A percentile compares a stretch with the other conserved stretches of the same genome.
Evolutionary conservation across 1,140 invertebrate genomes (phyloP).

Genomic region (Melitaea cinxia): DNA sequence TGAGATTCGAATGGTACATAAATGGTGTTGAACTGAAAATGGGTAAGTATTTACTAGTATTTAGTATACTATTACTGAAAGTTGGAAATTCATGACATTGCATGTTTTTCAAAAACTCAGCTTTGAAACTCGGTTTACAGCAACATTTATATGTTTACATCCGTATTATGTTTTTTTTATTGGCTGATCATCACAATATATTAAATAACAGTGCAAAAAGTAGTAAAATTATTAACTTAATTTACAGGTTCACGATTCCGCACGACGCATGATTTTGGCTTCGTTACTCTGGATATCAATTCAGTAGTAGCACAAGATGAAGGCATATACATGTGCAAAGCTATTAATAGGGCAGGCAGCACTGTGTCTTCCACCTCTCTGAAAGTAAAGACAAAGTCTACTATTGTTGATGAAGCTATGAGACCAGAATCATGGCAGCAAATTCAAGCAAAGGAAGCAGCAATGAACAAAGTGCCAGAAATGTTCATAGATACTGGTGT

Average conservation of each 20-base stretch:
- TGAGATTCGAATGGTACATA: constrained; percentile 96
- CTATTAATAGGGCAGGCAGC: constrained; percentile 94
- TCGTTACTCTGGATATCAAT: constrained; percentile 95
- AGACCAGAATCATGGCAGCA: constrained; percentile 95
- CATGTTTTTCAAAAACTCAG: too few species aligned
- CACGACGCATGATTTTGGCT: constrained; percentile 96
- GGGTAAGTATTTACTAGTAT: constrained; percentile 83
- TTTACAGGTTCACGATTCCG: constrained; percentile 90
- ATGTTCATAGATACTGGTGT: constrained; percentile 91
- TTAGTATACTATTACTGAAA: too few species aligned
- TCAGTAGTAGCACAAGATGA: constrained; percentile 94
- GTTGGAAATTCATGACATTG: too few species aligned
- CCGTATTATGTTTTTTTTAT: too few species aligned
- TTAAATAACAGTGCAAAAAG: too few species aligned
- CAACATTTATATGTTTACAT: too few species aligned
- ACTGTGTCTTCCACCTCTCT: constrained; percentile 94
- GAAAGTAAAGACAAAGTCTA: constrained; percentile 91
- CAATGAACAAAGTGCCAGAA: constrained; percentile 93
- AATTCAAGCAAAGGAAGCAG: constrained; percentile 93
- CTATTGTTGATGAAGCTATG: constrained; percentile 90
- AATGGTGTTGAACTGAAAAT: constrained; percentile 96
- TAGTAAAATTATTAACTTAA: not conserved
- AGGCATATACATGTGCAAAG: constrained; percentile 96
- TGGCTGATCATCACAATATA: too few species aligned
- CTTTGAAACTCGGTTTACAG: too few species aligned